Evolutionary conservation across 53 echinoderm and acorn worm species (phyloP).

Genomic region (Henricia sp.): DNA sequence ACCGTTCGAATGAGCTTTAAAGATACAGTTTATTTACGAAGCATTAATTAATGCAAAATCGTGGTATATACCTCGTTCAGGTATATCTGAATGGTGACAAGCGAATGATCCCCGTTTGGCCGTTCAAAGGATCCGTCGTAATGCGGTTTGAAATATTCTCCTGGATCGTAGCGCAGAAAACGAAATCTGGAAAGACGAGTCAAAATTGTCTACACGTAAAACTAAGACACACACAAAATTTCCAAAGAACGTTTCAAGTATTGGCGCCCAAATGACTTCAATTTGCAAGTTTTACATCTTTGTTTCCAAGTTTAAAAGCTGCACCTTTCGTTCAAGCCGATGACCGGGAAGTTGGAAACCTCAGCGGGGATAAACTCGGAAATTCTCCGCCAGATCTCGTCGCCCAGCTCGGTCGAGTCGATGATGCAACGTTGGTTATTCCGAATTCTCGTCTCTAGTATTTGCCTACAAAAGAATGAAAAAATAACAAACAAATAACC

Average conservation of each 20-base stretch:
- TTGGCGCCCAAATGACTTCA: no score
- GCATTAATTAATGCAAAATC: no score
- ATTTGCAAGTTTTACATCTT: background rate
- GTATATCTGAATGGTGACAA: conserved; percentile 58
- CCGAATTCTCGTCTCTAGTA: conserved; percentile 1
- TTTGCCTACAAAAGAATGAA: conserved; percentile 25
- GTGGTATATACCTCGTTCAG: conserved; percentile 71
- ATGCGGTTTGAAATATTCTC: conserved; percentile 58
- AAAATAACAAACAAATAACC: background rate
- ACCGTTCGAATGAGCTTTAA: no score
- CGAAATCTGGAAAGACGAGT: conserved; percentile 40
- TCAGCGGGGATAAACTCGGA: conserved; percentile 27
- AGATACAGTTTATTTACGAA: no score
- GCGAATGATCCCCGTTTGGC: conserved; percentile 28
- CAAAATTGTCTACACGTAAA: no score
- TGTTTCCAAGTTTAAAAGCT: no score
- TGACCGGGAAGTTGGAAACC: background rate
- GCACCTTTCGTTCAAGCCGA: conserved; percentile 64
- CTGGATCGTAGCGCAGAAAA: conserved; percentile 64
- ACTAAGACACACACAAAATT: background rate
- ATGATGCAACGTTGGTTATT: conserved; percentile 57
- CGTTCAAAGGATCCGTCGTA: conserved; percentile 37
- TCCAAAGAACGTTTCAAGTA: no score
- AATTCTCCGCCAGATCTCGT: conserved; percentile 53
- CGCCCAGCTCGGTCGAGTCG: conserved; percentile 28